Conservation (phyloP, 2,888 invertebrate species). For the Lobophora halterata region DNA sequence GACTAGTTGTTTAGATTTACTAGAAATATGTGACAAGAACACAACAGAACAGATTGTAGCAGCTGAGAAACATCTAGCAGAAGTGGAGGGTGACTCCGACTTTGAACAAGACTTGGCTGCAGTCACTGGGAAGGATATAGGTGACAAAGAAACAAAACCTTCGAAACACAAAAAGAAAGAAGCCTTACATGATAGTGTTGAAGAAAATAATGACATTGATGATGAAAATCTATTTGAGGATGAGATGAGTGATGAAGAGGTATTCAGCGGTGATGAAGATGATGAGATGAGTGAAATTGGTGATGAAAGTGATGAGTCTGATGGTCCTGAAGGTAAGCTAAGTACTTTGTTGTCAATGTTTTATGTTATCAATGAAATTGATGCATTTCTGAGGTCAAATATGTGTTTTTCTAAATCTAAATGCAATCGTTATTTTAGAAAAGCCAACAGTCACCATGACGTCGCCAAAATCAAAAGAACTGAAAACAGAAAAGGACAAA, state of each 20-base stretch:
- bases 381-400: too few species aligned
- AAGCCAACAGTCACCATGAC: slow-evolving; percentile 38
- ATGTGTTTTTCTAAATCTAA: not conserved
- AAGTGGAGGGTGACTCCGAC: slow-evolving; percentile 80
- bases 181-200: slow-evolving; percentile 21
- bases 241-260: slow-evolving; percentile 15
- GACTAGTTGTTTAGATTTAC: slow-evolving; percentile 75
- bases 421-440: slow-evolving; percentile 45
- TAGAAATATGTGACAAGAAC: slow-evolving; percentile 87
- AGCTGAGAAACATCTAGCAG: slow-evolving; percentile 82
- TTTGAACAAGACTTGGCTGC: slow-evolving; percentile 83
- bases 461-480: slow-evolving; percentile 33
- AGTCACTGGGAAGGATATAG: slow-evolving; percentile 69
- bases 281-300: slow-evolving; percentile 12
- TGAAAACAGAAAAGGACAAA: slow-evolving; percentile 29
- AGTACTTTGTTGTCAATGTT: not conserved
- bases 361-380: too few species aligned
- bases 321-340: slow-evolving; percentile 44
- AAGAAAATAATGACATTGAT: slow-evolving; percentile 25
- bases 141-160: slow-evolving; percentile 37
- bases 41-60: slow-evolving; percentile 82
- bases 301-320: slow-evolving; percentile 27
- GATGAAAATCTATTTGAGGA: slow-evolving; percentile 30
- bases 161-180: slow-evolving; percentile 19
- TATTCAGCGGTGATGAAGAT: slow-evolving; percentile 3